phyloP scores from a whole-genome alignment of 1,140 invertebrate genomes.

The Radopholus similis region DNA sequence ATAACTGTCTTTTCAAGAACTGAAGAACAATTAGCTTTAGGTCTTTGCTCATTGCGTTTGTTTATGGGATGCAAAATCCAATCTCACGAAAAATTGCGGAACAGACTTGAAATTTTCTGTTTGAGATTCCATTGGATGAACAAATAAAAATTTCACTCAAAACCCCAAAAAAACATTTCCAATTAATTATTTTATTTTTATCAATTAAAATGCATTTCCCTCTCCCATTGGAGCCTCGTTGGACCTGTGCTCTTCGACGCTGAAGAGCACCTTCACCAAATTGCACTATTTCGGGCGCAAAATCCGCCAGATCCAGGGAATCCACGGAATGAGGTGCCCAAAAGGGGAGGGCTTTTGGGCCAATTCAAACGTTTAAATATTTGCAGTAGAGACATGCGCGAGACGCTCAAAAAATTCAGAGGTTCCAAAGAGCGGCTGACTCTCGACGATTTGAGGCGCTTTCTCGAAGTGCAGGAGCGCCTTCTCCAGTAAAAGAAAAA shows the following conservation, averaged over 20 bases:
- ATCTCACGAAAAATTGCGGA: too few species aligned
- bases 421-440: constrained; percentile 58
- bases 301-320: constrained; percentile 48
- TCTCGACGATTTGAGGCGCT: constrained; percentile 57
- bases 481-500: constrained; percentile 35
- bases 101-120: too few species aligned
- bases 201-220: too few species aligned
- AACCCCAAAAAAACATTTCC: too few species aligned
- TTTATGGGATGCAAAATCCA: too few species aligned
- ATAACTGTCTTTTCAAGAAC: too few species aligned
- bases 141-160: too few species aligned
- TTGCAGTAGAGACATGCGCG: constrained; percentile 59
- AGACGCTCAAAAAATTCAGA: constrained; percentile 57
- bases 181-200: too few species aligned
- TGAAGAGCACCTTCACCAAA: constrained; percentile 59
- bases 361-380: constrained; percentile 39
- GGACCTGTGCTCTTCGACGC: constrained; percentile 54
- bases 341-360: too few species aligned
- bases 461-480: constrained; percentile 60
- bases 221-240: constrained; percentile 43
- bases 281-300: constrained; percentile 59
- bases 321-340: constrained; percentile 8
- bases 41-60: too few species aligned
- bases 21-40: too few species aligned
- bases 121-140: too few species aligned